Conservation (phyloP, 35 echinoderm and acorn worm genomes). For the Lytechinus variegatus region DNA sequence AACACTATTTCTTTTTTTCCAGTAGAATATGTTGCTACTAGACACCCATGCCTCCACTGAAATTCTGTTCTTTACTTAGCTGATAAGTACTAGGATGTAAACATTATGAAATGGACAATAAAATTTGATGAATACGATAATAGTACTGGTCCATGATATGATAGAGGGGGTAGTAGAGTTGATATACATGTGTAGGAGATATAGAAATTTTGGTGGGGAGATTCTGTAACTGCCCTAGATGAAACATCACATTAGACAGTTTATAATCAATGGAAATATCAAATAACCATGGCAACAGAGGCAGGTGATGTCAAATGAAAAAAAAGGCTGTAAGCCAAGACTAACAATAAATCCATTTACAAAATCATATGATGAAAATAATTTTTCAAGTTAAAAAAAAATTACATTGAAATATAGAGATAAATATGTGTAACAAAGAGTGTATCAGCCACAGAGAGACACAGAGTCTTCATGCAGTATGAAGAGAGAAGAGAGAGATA, state of each 20-base stretch:
- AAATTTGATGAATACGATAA: background rate
- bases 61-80: background rate
- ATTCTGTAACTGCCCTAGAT: background rate
- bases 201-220: background rate
- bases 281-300: slow-evolving; percentile 20
- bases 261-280: background rate
- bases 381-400: slow-evolving; percentile 1
- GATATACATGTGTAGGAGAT: background rate
- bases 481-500: slow-evolving; percentile 8
- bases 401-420: slow-evolving; percentile 3
- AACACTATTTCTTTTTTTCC: background rate
- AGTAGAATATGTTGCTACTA: background rate
- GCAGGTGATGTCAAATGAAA: slow-evolving; percentile 48
- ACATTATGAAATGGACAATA: background rate
- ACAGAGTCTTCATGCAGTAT: slow-evolving; percentile 26
- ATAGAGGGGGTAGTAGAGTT: background rate
- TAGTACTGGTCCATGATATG: background rate
- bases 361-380: background rate
- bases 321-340: slow-evolving; percentile 47
- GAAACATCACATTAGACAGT: background rate
- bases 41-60: background rate
- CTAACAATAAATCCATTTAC: slow-evolving; percentile 6
- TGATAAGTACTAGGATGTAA: background rate
- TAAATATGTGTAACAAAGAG: slow-evolving; percentile 19
- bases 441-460: slow-evolving; percentile 27